Evolutionary conservation across 2,113 vertebrate species (phyloP).

Genomic region (Coturnix japonica): DNA sequence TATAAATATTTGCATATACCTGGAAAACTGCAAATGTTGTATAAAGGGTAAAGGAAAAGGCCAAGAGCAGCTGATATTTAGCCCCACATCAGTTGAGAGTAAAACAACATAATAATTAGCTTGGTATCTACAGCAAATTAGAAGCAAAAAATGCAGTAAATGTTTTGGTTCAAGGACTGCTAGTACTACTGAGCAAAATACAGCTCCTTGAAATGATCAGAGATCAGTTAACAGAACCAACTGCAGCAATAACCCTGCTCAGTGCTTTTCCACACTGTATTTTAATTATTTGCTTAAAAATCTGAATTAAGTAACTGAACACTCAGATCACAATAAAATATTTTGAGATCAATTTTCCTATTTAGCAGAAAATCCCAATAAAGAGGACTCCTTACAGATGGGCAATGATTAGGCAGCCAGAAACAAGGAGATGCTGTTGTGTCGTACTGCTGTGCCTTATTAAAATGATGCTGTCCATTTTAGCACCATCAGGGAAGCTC

Average conservation of each 20-base stretch:
- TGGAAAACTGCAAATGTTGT: neutral
- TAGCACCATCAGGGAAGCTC: neutral
- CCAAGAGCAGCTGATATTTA: neutral
- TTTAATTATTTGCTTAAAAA: neutral
- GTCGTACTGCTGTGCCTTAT: neutral
- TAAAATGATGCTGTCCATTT: neutral
- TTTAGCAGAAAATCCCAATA: neutral
- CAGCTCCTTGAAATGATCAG: neutral
- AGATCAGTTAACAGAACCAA: neutral
- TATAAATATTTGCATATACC: neutral
- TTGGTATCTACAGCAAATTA: neutral
- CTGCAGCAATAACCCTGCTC: neutral
- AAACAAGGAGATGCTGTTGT: accelerated
- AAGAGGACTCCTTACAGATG: neutral
- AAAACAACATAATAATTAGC: neutral
- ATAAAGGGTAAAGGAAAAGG: neutral
- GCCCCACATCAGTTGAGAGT: neutral
- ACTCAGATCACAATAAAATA: neutral
- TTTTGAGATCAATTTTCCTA: neutral
- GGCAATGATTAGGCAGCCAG: neutral
- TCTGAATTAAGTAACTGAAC: neutral
- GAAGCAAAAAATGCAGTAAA: neutral
- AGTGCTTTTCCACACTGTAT: neutral
- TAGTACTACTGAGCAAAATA: neutral
- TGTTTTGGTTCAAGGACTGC: neutral